Evolutionary conservation across 2,797 vertebrate genomes (phyloP), one percentile per base, ranked within the genome.

Genomic region (Tragelaphus oryx): DNA sequence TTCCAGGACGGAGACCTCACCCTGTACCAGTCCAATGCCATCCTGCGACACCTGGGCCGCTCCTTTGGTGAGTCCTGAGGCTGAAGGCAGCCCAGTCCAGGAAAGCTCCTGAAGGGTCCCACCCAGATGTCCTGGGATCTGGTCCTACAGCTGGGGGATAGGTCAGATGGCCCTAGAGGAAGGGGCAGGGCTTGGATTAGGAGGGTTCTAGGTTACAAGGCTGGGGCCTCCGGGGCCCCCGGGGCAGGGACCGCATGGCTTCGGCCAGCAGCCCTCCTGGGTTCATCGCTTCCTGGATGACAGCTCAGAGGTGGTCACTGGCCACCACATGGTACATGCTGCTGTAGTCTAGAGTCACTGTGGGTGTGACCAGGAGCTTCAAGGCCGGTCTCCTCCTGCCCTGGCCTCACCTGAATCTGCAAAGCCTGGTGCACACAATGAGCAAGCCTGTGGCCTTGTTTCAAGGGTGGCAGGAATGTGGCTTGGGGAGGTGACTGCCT

Each of bases 1-100:
- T 97, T 99, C 89, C 93, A 98, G 93, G 98, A 99, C 5, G 98
- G 98, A 84, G 98, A 98, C 78, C 90, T 99, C 80, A 96, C 92
- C 48, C 95, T 99, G 92, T 98, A 96, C 97, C 99, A 99, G 97
- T 99, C 98, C n/a, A 99, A 98, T 26, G 97, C 98, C 82, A 97
- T 99, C 57, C 96, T 99, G 80, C 97, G 99, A 12, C 97, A 99
- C 94, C 75, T 99, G 98, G 99, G 98, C 8, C 98, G 98, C 57
- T 97, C 97, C 41, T 94, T 98, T 0, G 98, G 99, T 99, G 95
- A 95, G 84, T 89, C 33, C 48, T 5, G 52, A 37, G 46, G 24
- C 12, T 2, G 2, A 18, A 2, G 37, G 37, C 9, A 14, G 16
- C 20, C 33, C 54, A 1, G 48, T 22, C 44, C n/a, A 26, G 87